These are phyloP conservation scores for Pseudonaja textilis DNA, from an alignment of 2,113 vertebrate genomes.

Conservation along the genomic window DNA sequence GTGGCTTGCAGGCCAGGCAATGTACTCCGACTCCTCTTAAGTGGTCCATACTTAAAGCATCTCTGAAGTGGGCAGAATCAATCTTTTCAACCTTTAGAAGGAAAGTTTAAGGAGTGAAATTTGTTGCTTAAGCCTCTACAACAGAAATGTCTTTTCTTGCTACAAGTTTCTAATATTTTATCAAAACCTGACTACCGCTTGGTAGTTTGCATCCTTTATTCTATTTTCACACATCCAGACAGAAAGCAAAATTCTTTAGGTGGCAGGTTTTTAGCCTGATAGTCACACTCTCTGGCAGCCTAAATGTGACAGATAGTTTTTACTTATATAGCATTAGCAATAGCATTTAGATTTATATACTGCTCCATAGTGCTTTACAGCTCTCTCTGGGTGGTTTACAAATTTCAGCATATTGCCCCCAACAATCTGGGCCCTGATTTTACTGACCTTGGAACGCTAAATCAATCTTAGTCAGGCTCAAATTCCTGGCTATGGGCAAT, in stretches of 20 bases:
- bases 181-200: not conserved
- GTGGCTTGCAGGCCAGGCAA: not conserved
- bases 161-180: not conserved
- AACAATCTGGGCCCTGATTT: not conserved
- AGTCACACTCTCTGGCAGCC: not conserved
- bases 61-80: not conserved
- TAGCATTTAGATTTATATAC: not conserved
- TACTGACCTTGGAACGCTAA: not conserved
- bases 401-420: not conserved
- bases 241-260: not conserved
- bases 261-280: not conserved
- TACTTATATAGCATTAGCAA: not conserved
- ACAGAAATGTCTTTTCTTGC: not conserved
- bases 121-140: not conserved
- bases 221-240: not conserved
- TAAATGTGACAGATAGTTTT: not conserved
- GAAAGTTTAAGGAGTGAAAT: not conserved
- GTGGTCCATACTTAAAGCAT: not conserved
- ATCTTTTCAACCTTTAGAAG: not conserved
- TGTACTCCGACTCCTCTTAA: not conserved
- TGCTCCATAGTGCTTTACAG: not conserved
- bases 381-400: not conserved
- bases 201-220: not conserved
- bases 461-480: not conserved
- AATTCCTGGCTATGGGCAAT: not conserved